These are phyloP conservation scores for Bradypus variegatus DNA, from an alignment of 2,797 vertebrate species.

Conservation along the genomic window DNA sequence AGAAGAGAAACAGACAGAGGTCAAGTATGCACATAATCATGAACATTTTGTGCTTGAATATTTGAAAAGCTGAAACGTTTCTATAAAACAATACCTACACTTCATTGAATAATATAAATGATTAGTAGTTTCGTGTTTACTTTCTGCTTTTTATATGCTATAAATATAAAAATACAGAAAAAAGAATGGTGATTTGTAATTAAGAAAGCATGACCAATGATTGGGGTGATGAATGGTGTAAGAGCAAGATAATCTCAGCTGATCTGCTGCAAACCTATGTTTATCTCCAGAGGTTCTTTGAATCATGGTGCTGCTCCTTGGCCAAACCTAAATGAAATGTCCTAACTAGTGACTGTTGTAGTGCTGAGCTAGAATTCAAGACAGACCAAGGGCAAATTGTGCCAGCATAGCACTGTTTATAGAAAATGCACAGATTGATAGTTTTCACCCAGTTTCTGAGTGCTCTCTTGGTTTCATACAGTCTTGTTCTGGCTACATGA, in stretches of 20 bases:
- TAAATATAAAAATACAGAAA: neutral
- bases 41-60: constrained; percentile 6
- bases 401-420: neutral
- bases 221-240: neutral
- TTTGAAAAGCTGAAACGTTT: neutral
- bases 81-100: neutral
- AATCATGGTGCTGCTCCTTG: neutral
- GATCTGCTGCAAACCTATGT: neutral
- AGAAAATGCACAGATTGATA: neutral
- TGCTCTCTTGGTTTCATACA: neutral
- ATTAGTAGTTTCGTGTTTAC: neutral
- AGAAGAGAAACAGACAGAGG: too few relatives aligned
- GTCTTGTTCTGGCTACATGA: neutral
- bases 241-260: neutral
- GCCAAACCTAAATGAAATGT: neutral
- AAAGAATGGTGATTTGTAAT: neutral
- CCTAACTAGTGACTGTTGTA: neutral
- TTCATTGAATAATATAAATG: neutral
- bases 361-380: neutral
- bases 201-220: neutral
- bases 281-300: neutral
- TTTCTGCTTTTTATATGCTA: neutral
- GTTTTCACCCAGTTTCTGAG: neutral
- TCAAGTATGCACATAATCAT: neutral
- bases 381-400: neutral